A percentile compares a stretch with the other conserved stretches of the same genome.
These are phyloP conservation scores for Enteromius unitaeniatus DNA, from an alignment of 2,797 vertebrate species.

Conservation along the genomic window DNA sequence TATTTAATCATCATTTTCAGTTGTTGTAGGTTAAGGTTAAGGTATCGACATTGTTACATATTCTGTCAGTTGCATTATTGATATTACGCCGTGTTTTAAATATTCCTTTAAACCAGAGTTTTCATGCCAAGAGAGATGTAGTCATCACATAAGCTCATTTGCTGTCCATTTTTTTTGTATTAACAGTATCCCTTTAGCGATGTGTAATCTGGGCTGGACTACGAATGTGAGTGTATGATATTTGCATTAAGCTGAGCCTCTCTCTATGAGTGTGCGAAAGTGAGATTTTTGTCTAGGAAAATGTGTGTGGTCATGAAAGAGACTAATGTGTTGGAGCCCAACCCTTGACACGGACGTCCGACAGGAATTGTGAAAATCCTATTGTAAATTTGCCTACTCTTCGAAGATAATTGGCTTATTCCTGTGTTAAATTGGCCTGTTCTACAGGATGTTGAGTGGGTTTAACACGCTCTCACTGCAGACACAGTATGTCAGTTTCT, in stretches of 20 bases:
- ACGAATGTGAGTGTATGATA: background rate
- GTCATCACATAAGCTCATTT: background rate
- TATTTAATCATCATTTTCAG: background rate
- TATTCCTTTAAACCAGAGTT: background rate
- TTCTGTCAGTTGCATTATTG: background rate
- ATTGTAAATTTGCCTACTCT: slow-evolving; percentile 75
- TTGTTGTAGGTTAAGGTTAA: background rate
- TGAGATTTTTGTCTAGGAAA: slow-evolving; percentile 15
- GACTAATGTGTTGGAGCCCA: slow-evolving; percentile 65
- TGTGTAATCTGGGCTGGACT: slow-evolving; percentile 11
- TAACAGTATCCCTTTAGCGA: background rate
- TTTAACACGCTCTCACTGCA: slow-evolving; percentile 66
- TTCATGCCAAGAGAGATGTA: background rate
- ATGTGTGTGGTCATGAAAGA: slow-evolving; percentile 52
- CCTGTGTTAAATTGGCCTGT: slow-evolving; percentile 76
- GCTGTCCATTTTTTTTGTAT: slow-evolving; percentile 5
- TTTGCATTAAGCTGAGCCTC: slow-evolving; percentile 23
- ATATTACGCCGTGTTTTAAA: background rate
- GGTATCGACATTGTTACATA: background rate
- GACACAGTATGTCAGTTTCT: slow-evolving; percentile 70
- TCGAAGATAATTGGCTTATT: slow-evolving; percentile 81
- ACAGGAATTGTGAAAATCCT: slow-evolving; percentile 74
- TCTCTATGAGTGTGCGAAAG: background rate
- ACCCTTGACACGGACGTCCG: slow-evolving; percentile 70
- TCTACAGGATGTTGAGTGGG: slow-evolving; percentile 74